A percentile compares a stretch with the other conserved stretches of the same genome.
Conservation (phyloP, 1,140 invertebrate genomes). For the Charaxes varanes region DNA sequence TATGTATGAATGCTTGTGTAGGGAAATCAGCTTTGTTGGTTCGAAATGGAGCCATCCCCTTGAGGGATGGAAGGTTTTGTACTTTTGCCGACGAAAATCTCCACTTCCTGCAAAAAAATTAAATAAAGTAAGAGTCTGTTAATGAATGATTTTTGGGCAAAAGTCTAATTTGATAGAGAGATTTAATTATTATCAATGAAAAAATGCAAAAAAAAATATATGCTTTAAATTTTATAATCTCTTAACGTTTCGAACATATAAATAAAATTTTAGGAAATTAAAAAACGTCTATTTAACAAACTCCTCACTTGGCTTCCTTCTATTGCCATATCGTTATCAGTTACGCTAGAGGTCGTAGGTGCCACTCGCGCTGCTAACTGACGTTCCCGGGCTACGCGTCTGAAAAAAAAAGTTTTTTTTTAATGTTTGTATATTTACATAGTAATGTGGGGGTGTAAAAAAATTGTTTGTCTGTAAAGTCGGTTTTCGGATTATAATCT, state of each 20-base stretch:
- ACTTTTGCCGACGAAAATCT: slow-evolving; percentile 59
- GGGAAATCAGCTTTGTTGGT: slow-evolving; percentile 41
- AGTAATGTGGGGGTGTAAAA: neutral
- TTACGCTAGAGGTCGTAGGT: slow-evolving; percentile 20
- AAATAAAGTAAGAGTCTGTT: slow-evolving; percentile 5
- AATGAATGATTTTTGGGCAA: too few relatives aligned
- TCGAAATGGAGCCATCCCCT: slow-evolving; percentile 32
- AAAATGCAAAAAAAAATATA: too few relatives aligned
- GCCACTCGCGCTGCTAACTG: slow-evolving; percentile 42
- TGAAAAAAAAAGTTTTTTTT: slow-evolving; percentile 19
- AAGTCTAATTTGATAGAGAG: too few relatives aligned
- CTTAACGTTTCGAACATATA: too few relatives aligned
- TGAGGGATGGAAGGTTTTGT: slow-evolving; percentile 34
- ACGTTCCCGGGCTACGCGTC: slow-evolving; percentile 50
- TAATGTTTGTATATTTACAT: neutral
- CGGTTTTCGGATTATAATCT: too few relatives aligned
- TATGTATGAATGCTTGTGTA: neutral
- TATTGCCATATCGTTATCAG: slow-evolving; percentile 24
- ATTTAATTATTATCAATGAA: too few relatives aligned
- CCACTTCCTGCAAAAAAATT: slow-evolving; percentile 49
- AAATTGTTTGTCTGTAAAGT: too few relatives aligned
- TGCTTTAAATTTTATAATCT: too few relatives aligned
- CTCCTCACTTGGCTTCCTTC: slow-evolving; percentile 51
- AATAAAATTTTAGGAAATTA: too few relatives aligned
- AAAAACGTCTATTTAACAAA: too few relatives aligned